Base-by-base conservation (phyloP, 2,797 vertebrate species). In the Novumbra hubbsi region DNA sequence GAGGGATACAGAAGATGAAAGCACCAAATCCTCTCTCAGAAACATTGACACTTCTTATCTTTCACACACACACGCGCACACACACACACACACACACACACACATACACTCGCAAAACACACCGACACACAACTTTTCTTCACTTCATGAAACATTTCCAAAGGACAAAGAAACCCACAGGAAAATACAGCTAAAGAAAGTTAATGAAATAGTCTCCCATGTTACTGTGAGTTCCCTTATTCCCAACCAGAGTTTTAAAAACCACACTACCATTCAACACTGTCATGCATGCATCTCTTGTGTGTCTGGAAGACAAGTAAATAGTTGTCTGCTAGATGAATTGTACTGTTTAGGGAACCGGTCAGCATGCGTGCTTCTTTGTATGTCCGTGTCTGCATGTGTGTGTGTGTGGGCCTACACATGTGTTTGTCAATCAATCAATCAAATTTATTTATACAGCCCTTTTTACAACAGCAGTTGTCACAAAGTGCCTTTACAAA, bases 1-100 rank as follows among this genome's bases (percentile, higher is more conserved):
- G 64, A 72, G 65, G 68, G 74, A 24, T 65, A 38, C 30, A 19
- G 50, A 50, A 67, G 28, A 38, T 27, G 27, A 68, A 76, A 73
- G 62, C 28, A 16, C 16, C 57, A 55, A 69, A 69, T 41, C 49
- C 24, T 32, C 7, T 45, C 52, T 41, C 30, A 34, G 71, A 76
- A 65, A 69, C 48, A 55, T 30, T 24, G 38, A 24, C 15, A 38
- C 34, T 38, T 38, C 34, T 38, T 38, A 38, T 38, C 34, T 38
- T 38, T 38, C 52, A 38, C 66, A 63, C 32, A 48, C 24, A 57
- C 52, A 24, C 66, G 27, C 50, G 48, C 34, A 41, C 9, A n/a
- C 19, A 67, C 30, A 12, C 32, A 67, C 64, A 67, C 64, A 34
- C 64, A 67, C 65, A 45, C 17, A 67, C 65, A 66, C 30, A 66